Evolutionary conservation across 2,797 vertebrate species (phyloP), one percentile per base, ranked within the genome.

Genomic region (Pseudochirops corinnae): DNA sequence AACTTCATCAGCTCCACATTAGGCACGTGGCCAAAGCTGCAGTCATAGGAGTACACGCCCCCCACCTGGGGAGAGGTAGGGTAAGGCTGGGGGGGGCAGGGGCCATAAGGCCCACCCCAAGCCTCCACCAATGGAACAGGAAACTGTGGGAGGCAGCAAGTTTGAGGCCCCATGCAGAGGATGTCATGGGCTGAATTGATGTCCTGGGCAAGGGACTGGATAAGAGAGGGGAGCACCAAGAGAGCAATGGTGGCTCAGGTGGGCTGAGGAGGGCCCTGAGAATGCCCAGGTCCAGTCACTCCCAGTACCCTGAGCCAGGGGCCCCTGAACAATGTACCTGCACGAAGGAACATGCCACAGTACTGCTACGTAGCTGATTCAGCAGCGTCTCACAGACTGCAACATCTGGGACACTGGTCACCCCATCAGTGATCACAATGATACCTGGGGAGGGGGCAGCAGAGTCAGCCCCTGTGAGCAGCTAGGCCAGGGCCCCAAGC

Each of bases 1-100:
- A 99, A 99, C 98, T 99, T 99, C 99, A 99, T 99, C 98, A 99
- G 98, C 98, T 99, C 99, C 95, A 99, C 99, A 0, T 99, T 99
- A 94, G 99, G 99, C 97, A 99, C 99, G 0, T 99, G 99, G 92
- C 99, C 99, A 97, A 99, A 99, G 98, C 99, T 99, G 98, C 99
- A 99, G 97, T 99, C 99, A 0, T 99, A 99, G 0, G 99, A 99
- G 98, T 99, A 99, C 1, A 99, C 99, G 16, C 99, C 99, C 0
- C 99, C 99, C 91, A 99, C 99, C 99, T 99, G 96, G 0, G 0
- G 91, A 95, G 74, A 98, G 13, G 53, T 74, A 97, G 92, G 92
- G 97, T 96, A 53, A 31, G 93, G 29, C 39, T 5, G 90, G 94
- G 92, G 93, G 53, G 96, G 26, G 4, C 95, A 74, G 16, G 18